Conservation (phyloP, 2,113 vertebrate genomes). For the Oriolus oriolus region DNA sequence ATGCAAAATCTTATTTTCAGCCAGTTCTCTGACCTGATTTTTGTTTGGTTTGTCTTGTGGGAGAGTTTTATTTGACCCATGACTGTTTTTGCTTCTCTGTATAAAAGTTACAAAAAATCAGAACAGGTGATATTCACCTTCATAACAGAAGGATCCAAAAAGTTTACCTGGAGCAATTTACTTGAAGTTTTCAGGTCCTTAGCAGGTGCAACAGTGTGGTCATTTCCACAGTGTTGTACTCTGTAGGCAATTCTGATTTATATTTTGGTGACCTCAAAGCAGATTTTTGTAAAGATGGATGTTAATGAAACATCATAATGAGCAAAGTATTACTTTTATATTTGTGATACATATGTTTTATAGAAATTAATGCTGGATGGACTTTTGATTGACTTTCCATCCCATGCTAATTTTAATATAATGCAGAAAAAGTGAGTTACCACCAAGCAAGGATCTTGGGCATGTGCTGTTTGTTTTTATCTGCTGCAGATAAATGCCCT, state of each 20-base stretch:
- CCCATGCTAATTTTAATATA: not conserved
- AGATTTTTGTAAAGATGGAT: not conserved
- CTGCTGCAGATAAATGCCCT: not conserved
- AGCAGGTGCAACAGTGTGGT: not conserved
- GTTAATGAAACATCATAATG: not conserved
- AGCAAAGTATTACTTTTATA: not conserved
- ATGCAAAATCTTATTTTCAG: not conserved
- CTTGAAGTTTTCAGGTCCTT: not conserved
- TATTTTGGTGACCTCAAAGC: not conserved
- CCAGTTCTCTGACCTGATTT: not conserved
- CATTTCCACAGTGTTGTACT: not conserved
- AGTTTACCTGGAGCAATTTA: not conserved
- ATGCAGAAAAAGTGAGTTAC: not conserved
- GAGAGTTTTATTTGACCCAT: not conserved
- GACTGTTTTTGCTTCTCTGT: not conserved
- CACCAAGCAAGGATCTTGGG: not conserved
- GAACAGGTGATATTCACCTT: not conserved
- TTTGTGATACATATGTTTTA: rapidly evolving
- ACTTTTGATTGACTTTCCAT: not conserved
- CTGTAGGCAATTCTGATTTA: not conserved
- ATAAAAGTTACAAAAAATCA: not conserved
- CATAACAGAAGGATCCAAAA: not conserved
- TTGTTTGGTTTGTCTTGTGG: not conserved
- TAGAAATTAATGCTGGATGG: not conserved
- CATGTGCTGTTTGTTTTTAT: not conserved